Percentiles rank a stretch among this genome's conserved stretches.
Evolutionary conservation across 2,888 invertebrate genomes (phyloP).

Genomic region (Diabrotica balteata): DNA sequence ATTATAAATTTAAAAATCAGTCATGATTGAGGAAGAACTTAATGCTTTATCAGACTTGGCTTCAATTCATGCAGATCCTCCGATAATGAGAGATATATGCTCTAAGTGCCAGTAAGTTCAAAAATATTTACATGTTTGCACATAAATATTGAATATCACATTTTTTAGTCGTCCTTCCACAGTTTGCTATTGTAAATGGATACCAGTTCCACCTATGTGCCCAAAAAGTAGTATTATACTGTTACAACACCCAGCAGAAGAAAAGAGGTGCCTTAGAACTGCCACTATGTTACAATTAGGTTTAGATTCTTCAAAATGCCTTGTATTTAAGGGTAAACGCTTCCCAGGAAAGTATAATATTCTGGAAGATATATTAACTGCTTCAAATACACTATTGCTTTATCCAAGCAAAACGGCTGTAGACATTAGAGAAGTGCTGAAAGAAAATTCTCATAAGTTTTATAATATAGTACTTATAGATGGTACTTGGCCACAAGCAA

Average conservation of each 20-base stretch:
- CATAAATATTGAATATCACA: no score
- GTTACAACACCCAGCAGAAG: slow-evolving; percentile 93
- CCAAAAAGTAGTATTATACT: slow-evolving; percentile 79
- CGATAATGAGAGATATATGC: slow-evolving; percentile 75
- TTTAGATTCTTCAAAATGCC: slow-evolving; percentile 76
- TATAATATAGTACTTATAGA: slow-evolving; percentile 86
- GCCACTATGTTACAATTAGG: slow-evolving; percentile 88
- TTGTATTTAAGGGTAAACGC: slow-evolving; percentile 81
- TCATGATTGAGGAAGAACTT: slow-evolving; percentile 38
- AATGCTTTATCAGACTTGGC: slow-evolving; percentile 76
- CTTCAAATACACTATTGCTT: slow-evolving; percentile 75
- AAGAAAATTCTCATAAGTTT: slow-evolving; percentile 53
- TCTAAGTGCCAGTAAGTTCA: slow-evolving; percentile 73
- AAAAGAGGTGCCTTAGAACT: slow-evolving; percentile 86
- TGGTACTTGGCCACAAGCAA: slow-evolving; percentile 96
- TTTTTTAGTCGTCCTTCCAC: slow-evolving; percentile 75
- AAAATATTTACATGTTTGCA: slow-evolving; percentile 10
- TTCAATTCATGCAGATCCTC: slow-evolving; percentile 79
- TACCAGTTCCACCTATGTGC: slow-evolving; percentile 74
- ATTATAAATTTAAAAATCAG: not conserved
- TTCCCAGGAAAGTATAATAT: slow-evolving; percentile 77
- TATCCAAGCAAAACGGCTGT: slow-evolving; percentile 82
- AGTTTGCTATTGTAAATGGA: slow-evolving; percentile 90
- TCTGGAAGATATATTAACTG: slow-evolving; percentile 70
- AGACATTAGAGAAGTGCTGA: slow-evolving; percentile 55